Evolutionary conservation across 1,140 invertebrate genomes (phyloP).

Genomic region (Bombus turneri): DNA sequence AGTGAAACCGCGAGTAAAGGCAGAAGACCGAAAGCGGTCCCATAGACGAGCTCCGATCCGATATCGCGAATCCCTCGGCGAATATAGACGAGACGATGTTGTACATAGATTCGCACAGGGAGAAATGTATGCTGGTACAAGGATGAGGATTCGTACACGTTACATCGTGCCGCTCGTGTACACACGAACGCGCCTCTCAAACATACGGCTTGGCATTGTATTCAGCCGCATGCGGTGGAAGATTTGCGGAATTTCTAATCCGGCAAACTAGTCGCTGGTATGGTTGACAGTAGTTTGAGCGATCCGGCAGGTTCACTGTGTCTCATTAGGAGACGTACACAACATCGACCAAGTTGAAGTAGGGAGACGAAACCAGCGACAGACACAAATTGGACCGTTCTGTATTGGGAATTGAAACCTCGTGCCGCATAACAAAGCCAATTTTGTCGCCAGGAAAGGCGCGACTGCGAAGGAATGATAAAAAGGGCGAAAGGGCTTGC

Average conservation of each 20-base stretch:
- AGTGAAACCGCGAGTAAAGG: constrained; percentile 15
- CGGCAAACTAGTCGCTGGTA: constrained; percentile 5
- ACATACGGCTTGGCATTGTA: neutral
- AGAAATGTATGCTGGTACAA: neutral
- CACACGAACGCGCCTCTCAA: neutral
- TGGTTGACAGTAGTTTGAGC: constrained; percentile 24
- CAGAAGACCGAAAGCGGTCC: constrained; percentile 5
- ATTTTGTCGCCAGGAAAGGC: constrained; percentile 48
- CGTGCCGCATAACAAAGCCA: constrained; percentile 64
- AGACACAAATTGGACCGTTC: constrained; percentile 67
- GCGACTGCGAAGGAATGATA: constrained; percentile 6
- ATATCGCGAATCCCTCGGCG: constrained; percentile 53
- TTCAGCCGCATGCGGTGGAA: neutral
- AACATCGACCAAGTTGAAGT: neutral
- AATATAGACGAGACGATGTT: constrained; percentile 50
- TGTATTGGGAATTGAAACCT: constrained; percentile 66
- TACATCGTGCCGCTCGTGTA: neutral
- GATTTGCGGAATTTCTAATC: constrained; percentile 52
- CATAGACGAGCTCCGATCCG: constrained; percentile 42
- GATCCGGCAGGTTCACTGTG: constrained; percentile 45
- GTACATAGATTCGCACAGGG: neutral
- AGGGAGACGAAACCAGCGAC: constrained; percentile 29
- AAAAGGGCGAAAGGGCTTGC: constrained; percentile 6
- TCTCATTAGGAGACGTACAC: constrained; percentile 58
- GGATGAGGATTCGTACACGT: constrained; percentile 34